phyloP scores from a whole-genome alignment of 1,140 invertebrate genomes.

The Onthophagus taurus region DNA sequence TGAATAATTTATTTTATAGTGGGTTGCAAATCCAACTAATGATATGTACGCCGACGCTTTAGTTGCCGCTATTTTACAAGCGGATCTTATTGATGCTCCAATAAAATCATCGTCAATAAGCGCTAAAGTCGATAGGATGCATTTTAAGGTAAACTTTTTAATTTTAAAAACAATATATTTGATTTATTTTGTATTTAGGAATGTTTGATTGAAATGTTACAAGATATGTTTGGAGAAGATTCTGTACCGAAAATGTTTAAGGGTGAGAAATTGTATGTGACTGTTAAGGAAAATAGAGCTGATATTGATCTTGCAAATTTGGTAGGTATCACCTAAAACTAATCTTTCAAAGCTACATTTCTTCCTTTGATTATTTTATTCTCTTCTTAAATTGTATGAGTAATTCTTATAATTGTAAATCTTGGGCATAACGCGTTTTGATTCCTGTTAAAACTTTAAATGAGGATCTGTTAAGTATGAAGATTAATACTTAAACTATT shows the following conservation, averaged over 20 bases:
- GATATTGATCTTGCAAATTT: constrained; percentile 76
- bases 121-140: constrained; percentile 69
- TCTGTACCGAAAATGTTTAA: constrained; percentile 92
- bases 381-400: no score
- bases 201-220: constrained; percentile 84
- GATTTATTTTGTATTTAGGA: constrained; percentile 48
- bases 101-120: constrained; percentile 49
- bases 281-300: constrained; percentile 75
- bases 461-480: no score
- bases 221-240: constrained; percentile 92
- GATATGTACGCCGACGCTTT: constrained; percentile 98
- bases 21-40: constrained; percentile 88
- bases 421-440: no score
- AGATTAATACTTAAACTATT: no score
- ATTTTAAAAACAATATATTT: constrained; percentile 1
- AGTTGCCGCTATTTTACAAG: constrained; percentile 71
- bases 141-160: constrained; percentile 58
- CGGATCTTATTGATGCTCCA: constrained; percentile 55
- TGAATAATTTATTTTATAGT: constrained; percentile 45
- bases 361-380: no score
- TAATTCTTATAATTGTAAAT: no score
- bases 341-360: no score
- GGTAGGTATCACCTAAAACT: no score
- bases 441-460: no score
- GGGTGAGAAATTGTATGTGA: constrained; percentile 78